Conservation (phyloP, 2,113 vertebrate genomes). For the Rhadina sibilatrix region DNA sequence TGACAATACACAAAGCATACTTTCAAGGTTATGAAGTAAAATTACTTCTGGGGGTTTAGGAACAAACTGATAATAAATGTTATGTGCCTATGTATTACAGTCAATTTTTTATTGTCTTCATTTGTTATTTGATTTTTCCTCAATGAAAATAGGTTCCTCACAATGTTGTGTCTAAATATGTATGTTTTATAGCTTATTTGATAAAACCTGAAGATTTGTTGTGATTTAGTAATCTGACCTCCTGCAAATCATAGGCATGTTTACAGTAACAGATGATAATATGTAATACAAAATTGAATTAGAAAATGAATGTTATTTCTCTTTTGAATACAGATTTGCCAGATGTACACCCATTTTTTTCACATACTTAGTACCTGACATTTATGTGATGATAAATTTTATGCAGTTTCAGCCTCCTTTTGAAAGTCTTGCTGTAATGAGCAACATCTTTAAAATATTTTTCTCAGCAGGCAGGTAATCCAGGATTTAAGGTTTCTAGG, state of each 20-base stretch:
- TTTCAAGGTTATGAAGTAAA: neutral
- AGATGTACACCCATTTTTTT: neutral
- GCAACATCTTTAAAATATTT: neutral
- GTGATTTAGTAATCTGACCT: neutral
- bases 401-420: neutral
- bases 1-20: neutral
- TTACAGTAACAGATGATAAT: neutral
- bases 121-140: neutral
- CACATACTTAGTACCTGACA: neutral
- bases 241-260: neutral
- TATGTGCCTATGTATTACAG: neutral
- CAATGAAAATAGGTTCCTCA: neutral
- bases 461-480: neutral
- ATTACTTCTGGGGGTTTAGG: neutral
- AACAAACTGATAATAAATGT: neutral
- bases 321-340: neutral
- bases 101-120: neutral
- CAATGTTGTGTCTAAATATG: neutral
- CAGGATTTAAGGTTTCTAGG: neutral
- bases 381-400: neutral
- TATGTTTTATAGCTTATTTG: neutral
- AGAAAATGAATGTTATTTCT: neutral
- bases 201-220: neutral
- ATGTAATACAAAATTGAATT: neutral
- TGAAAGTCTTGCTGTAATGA: neutral